phyloP scores from a whole-genome alignment of 2,888 invertebrate genomes.

The Tetanocera ferruginea region DNA sequence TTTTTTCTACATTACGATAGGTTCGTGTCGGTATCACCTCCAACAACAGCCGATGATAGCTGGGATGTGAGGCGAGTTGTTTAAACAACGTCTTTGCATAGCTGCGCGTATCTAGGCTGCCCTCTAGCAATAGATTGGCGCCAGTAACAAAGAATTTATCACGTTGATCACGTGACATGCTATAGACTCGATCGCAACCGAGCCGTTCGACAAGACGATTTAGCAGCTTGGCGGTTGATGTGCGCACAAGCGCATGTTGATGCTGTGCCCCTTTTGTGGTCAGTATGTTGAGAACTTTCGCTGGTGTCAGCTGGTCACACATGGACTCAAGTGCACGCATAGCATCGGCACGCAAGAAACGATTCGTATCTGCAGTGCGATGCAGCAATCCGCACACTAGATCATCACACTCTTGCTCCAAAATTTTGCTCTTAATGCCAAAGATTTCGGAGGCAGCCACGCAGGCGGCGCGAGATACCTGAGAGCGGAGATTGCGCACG shows the following conservation, averaged over 20 bases:
- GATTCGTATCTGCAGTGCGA: constrained; percentile 93
- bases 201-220: constrained; percentile 79
- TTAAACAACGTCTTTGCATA: constrained; percentile 85
- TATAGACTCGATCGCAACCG: constrained; percentile 81
- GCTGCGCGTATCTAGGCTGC: constrained; percentile 86
- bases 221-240: constrained; percentile 85
- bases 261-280: constrained; percentile 81
- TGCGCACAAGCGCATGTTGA: constrained; percentile 89
- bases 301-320: constrained; percentile 81
- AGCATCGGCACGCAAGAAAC: constrained; percentile 92
- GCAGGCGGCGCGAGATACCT: constrained; percentile 92
- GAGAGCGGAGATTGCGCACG: constrained; percentile 91
- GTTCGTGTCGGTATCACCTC: constrained; percentile 85
- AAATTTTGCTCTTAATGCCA: constrained; percentile 72
- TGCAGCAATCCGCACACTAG: constrained; percentile 84
- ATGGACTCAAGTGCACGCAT: constrained; percentile 82
- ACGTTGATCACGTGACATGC: constrained; percentile 81
- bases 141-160: constrained; percentile 84
- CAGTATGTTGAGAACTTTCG: constrained; percentile 77
- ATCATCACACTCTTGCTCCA: constrained; percentile 87
- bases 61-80: constrained; percentile 78
- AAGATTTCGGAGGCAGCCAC: constrained; percentile 86
- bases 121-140: constrained; percentile 87
- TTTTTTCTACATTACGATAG: constrained; percentile 87
- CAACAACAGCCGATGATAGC: constrained; percentile 81